These are phyloP conservation scores for Carollia perspicillata DNA, from an alignment of 2,113 vertebrate species.

Conservation along the genomic window DNA sequence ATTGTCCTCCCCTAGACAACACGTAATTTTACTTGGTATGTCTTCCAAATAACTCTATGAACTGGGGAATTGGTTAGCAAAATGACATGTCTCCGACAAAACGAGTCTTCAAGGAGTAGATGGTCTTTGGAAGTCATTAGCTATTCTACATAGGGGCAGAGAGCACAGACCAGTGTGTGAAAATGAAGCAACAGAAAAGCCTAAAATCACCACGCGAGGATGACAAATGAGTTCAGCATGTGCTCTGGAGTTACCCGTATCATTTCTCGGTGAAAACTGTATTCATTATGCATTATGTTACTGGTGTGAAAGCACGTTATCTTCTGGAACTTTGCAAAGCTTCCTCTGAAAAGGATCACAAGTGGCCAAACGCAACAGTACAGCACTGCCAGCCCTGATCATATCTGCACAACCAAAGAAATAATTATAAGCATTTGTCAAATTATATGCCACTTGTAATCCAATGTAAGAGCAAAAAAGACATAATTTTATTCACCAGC, in stretches of 20 bases:
- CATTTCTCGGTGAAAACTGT: not conserved
- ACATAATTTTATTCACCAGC: not conserved
- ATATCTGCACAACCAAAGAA: not conserved
- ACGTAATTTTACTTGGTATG: not conserved
- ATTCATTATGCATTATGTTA: not conserved
- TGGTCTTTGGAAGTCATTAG: not conserved
- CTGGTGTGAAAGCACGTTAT: not conserved
- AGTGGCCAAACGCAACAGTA: not conserved
- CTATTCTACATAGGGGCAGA: not conserved
- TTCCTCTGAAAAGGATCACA: not conserved
- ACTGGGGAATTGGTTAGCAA: not conserved
- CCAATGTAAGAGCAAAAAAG: not conserved
- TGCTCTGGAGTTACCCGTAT: not conserved
- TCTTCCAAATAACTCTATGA: not conserved
- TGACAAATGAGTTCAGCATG: not conserved
- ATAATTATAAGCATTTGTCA: not conserved
- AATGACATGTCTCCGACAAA: not conserved
- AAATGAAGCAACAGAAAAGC: not conserved
- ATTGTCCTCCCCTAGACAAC: not conserved
- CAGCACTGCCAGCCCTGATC: not conserved
- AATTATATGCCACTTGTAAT: not conserved
- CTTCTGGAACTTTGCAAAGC: not conserved
- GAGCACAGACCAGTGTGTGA: not conserved
- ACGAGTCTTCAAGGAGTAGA: not conserved
- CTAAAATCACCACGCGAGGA: not conserved